These are phyloP conservation scores for Dromius quadrimaculatus DNA, from an alignment of 2,888 invertebrate species.

Conservation along the genomic window DNA sequence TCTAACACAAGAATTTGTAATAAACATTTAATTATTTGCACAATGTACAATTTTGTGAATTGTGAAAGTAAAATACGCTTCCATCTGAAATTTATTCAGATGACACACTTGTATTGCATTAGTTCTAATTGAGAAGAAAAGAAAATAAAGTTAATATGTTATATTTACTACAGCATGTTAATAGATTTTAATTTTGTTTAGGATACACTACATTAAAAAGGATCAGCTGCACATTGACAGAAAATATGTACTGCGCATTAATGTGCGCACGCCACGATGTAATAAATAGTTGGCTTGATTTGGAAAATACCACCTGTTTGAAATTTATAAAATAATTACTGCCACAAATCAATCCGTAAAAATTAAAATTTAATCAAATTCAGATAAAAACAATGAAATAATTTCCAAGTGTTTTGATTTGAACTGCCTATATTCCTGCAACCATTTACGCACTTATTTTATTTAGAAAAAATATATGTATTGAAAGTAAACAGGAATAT, in stretches of 20 bases:
- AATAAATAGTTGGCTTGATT: conserved; percentile 4
- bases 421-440: neutral
- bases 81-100: conserved; percentile 11
- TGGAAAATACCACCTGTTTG: conserved; percentile 25
- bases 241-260: conserved; percentile 4
- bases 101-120: conserved; percentile 7
- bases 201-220: conserved; percentile 37
- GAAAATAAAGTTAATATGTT: conserved; percentile 10
- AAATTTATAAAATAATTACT: neutral
- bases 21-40: conserved; percentile 17
- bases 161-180: conserved; percentile 30
- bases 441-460: neutral
- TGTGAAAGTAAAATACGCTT: conserved; percentile 20
- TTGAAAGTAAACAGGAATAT: neutral
- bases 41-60: conserved; percentile 6
- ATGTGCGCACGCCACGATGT: neutral
- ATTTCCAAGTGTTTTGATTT: neutral
- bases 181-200: conserved; percentile 25
- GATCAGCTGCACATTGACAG: conserved; percentile 27
- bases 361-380: neutral
- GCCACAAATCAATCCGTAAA: neutral
- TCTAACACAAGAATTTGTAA: conserved; percentile 25
- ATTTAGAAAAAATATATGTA: neutral
- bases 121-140: conserved; percentile 33
- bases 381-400: neutral